phyloP scores from a whole-genome alignment of 1,140 invertebrate genomes.

The Ceratina calcarata region DNA sequence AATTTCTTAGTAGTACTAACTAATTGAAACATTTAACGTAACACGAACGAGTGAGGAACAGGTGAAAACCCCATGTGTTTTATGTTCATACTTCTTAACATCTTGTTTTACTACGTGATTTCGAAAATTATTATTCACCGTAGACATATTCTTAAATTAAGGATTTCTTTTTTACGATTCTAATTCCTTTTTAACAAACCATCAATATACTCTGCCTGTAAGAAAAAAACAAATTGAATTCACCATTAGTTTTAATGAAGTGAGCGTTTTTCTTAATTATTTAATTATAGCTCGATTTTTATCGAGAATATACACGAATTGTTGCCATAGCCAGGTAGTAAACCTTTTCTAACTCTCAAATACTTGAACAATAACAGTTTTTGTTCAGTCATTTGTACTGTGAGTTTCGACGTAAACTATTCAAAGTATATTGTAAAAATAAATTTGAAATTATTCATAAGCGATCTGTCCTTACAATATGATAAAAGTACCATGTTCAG shows the following conservation, averaged over 20 bases:
- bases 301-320: neutral
- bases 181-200: neutral
- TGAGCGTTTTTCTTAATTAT: neutral
- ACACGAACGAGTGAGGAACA: neutral
- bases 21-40: slow-evolving; percentile 11
- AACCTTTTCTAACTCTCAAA: neutral
- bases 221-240: no score
- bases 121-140: neutral
- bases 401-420: neutral
- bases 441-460: slow-evolving; percentile 12
- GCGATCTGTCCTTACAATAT: neutral
- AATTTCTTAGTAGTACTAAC: neutral
- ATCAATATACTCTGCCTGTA: no score
- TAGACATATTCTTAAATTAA: neutral
- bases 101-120: neutral
- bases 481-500: slow-evolving; percentile 24
- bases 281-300: neutral
- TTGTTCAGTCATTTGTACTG: neutral
- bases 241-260: no score
- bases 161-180: neutral
- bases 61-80: neutral
- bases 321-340: slow-evolving; percentile 18
- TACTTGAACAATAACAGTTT: neutral
- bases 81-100: slow-evolving; percentile 5
- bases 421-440: slow-evolving; percentile 10